Conservation (phyloP, 2,113 vertebrate genomes). For the Saimiri boliviensis region DNA sequence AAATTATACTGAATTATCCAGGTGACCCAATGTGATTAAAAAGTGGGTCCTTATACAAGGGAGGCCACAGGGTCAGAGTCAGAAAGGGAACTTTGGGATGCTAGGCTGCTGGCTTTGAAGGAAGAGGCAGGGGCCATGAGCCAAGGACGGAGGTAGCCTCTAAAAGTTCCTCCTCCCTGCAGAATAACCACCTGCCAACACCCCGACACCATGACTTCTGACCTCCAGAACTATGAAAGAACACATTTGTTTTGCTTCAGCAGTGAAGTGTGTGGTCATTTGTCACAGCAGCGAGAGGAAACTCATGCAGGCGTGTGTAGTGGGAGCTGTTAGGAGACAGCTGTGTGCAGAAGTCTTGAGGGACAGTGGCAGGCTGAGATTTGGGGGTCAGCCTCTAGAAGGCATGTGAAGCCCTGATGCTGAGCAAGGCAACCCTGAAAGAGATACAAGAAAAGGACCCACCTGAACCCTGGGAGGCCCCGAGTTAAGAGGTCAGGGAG, state of each 20-base stretch:
- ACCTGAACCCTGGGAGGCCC: not conserved
- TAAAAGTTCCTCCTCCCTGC: not conserved
- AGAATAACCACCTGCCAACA: not conserved
- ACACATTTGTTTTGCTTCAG: too few species aligned
- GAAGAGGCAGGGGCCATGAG: not conserved
- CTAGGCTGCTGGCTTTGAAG: not conserved
- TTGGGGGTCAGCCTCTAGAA: not conserved
- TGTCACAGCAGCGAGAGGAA: not conserved
- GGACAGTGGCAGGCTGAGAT: accelerated
- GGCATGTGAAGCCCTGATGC: too few species aligned
- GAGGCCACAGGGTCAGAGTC: not conserved
- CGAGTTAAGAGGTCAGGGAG: not conserved
- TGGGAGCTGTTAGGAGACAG: not conserved
- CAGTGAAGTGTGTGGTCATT: accelerated
- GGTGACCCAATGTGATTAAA: not conserved
- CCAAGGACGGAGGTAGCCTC: not conserved
- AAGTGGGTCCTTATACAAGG: not conserved
- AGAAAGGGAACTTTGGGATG: not conserved
- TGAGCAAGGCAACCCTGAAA: too few species aligned
- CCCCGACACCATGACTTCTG: not conserved
- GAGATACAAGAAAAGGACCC: not conserved
- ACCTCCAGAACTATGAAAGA: not conserved
- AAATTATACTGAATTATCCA: too few species aligned
- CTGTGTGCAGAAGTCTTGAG: not conserved
- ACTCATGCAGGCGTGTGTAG: accelerated